Evolutionary conservation across 2,888 invertebrate genomes (phyloP).

Genomic region (Steromphala cineraria): DNA sequence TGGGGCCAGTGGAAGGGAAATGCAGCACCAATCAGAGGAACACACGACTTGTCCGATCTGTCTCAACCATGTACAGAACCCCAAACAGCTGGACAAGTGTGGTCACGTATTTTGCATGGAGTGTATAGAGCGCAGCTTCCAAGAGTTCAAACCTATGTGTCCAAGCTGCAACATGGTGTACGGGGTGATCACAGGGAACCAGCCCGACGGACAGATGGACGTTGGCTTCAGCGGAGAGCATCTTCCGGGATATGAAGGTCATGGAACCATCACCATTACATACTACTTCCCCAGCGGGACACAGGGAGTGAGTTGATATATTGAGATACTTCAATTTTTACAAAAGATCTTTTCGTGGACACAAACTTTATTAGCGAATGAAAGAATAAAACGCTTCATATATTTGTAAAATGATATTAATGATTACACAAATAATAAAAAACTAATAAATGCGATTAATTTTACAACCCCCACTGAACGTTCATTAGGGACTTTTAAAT

Average conservation of each 20-base stretch:
- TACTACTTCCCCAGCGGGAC: conserved; percentile 70
- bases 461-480: too few relatives aligned
- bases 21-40: not conserved
- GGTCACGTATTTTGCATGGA: conserved; percentile 61
- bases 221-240: not conserved
- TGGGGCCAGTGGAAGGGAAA: not conserved
- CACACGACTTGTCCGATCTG: conserved; percentile 54
- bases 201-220: conserved; percentile 62
- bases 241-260: conserved; percentile 42
- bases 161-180: conserved; percentile 62
- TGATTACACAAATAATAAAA: too few relatives aligned
- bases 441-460: too few relatives aligned
- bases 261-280: conserved; percentile 47
- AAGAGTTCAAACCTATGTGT: conserved; percentile 54
- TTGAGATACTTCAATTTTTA: not conserved
- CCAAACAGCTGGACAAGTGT: conserved; percentile 45
- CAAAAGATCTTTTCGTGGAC: too few relatives aligned
- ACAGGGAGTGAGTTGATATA: conserved; percentile 48
- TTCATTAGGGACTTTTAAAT: too few relatives aligned
- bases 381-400: too few relatives aligned
- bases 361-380: too few relatives aligned
- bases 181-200: conserved; percentile 60
- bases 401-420: too few relatives aligned
- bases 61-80: conserved; percentile 38
- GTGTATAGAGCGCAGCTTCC: conserved; percentile 59